Evolutionary conservation across 2,113 vertebrate species (phyloP).

Genomic region (Gulo gulo): DNA sequence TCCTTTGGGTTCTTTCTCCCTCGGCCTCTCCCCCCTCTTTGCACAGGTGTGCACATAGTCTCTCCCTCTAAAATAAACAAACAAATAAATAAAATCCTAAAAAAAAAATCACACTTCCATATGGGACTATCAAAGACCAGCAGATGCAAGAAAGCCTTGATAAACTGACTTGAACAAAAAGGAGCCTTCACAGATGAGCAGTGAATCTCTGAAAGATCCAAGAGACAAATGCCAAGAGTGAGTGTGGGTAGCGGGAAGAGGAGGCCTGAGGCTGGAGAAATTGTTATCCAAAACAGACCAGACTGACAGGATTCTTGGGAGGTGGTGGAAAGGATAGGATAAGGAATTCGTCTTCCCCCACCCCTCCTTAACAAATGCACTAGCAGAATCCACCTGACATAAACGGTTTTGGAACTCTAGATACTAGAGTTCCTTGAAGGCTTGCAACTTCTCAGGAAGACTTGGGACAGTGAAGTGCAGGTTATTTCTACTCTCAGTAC

Average conservation of each 20-base stretch:
- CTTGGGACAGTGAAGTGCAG: background rate
- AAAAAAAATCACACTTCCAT: background rate
- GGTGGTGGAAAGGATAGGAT: background rate
- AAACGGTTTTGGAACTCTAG: background rate
- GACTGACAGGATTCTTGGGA: constrained; percentile 80
- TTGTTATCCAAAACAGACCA: constrained; percentile 36
- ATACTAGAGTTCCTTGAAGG: background rate
- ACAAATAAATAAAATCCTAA: background rate
- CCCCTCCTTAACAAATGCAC: background rate
- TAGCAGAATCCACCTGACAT: background rate
- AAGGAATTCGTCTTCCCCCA: background rate
- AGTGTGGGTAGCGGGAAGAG: background rate
- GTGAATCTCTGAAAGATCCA: background rate
- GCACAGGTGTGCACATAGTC: background rate
- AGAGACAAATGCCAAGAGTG: background rate
- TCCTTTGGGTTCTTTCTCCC: background rate
- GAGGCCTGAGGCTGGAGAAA: background rate
- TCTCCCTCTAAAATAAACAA: background rate
- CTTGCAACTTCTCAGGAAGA: background rate
- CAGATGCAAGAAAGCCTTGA: background rate
- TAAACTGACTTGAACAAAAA: background rate
- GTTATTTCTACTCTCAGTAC: background rate
- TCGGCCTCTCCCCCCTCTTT: background rate
- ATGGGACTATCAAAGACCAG: background rate
- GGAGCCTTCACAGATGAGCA: background rate